Base-by-base conservation (phyloP, 2,113 vertebrate genomes). In the Fregetta grallaria region DNA sequence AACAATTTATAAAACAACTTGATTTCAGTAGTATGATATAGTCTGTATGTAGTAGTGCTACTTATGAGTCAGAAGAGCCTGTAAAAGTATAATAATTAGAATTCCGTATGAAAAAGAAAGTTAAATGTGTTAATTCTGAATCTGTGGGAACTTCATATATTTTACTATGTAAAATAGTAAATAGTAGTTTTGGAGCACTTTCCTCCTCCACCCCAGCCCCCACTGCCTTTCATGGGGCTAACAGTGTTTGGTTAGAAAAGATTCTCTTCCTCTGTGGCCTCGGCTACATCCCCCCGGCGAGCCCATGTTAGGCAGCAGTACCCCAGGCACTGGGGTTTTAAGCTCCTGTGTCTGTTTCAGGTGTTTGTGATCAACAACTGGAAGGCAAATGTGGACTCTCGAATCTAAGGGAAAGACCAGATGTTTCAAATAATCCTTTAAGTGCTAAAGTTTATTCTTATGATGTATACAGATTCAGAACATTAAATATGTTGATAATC, bases 371-470 rank as follows among this genome's bases (percentile, higher is more conserved):
- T 78, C 47, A 92, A 30, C 19, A 61, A 38, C 34, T 56, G 70
- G 17, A 90, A 86, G 34, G 63, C 25, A 86, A 90, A 90, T 9
- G 5, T 70, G 78, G 50, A 9, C 32, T 80, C 26, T 76, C 30
- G 44, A 63, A 58, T 42, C 15, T 47, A 73, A 83, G 80, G 18
- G 27, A 32, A 59, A 88, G 20, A 56, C 45, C 63, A 90, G 75
- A 86, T 92, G 61, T 84, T 94, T 95, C 62, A 78, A 92, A 94
- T 80, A 92, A 91, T 77, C 52, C 15, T 82, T 67, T 73, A 74
- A 92, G 92, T 72, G 30, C 47, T 83, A 2, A 70, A 86, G 59
- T 86, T 92, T 94, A 75, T 88, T 88, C 72, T 84, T 81, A 71
- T 3, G 38, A n/a, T 83, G 11, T 74, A 77, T 78, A 80, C 34